Percentiles rank a stretch among this genome's conserved stretches.
Evolutionary conservation across 2,888 invertebrate species (phyloP).

Genomic region (Notodonta dromedarius): DNA sequence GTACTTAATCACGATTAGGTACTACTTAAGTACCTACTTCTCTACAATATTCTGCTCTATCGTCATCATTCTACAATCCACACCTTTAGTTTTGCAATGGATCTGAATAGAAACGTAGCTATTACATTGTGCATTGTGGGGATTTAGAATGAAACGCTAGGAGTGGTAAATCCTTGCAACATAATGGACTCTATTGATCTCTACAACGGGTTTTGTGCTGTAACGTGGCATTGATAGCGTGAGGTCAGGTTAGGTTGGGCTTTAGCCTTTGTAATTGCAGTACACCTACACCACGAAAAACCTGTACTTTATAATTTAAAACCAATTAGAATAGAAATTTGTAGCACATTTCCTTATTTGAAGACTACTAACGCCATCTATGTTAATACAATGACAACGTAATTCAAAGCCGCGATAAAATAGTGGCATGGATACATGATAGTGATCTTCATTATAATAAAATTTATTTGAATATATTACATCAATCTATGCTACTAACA

Average conservation of each 20-base stretch:
- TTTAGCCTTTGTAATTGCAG: not conserved
- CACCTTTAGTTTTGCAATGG: conserved; percentile 36
- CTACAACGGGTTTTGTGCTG: not conserved
- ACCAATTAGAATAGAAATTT: not conserved
- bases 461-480: too few species aligned
- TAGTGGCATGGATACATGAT: too few species aligned
- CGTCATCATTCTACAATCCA: conserved; percentile 23
- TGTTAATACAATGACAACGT: not conserved
- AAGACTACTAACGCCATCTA: conserved; percentile 4
- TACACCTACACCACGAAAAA: not conserved
- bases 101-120: conserved; percentile 23
- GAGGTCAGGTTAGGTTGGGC: not conserved
- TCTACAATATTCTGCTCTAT: not conserved
- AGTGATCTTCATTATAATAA: too few species aligned
- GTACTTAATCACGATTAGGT: too few species aligned
- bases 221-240: not conserved
- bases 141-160: conserved; percentile 32
- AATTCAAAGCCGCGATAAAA: not conserved
- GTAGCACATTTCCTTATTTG: not conserved
- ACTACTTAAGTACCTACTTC: conserved; percentile 9
- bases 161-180: conserved; percentile 38
- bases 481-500: too few species aligned
- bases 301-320: not conserved
- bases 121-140: conserved; percentile 32
- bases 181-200: conserved; percentile 2